Evolutionary conservation across 2,888 invertebrate species (phyloP), one percentile per base, ranked within the genome.

Genomic region (Mesorhabditis sp.): DNA sequence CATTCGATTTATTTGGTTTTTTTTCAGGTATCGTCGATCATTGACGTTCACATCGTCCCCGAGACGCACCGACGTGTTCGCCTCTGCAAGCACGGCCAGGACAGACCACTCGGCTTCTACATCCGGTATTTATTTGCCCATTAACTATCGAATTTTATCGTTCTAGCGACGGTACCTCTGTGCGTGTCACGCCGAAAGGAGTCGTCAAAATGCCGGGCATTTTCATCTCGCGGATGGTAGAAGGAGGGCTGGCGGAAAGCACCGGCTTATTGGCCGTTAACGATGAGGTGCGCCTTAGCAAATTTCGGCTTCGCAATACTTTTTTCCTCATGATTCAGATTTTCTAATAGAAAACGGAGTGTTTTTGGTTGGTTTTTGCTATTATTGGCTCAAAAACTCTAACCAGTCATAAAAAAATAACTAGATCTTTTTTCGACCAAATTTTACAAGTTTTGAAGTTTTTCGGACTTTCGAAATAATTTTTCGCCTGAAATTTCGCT

Each of bases 41-140:
- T 99, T 86, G 98, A 99, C 88, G 97, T 98, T 70, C 96, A 98
- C 85, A 93, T 97, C 86, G 93, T 99, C 44, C 98, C 98, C 28
- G 97, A 97, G 87, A 95, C 96, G 28, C 96, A 95, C 87, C 90
- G 98, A 70, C 90, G 95, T 77, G 95, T 96, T 13, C 91, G 94
- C 77, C 88, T 96, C 68, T 90, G 98, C 72, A 98, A 98, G 86
- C 97, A 97, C 87, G 97, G 97, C 62, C 94, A 94, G 2, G 96
- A 80, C 85, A 92, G 95, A 86, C 98, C 98, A 0, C 89, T 98
- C 72, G 98, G 98, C 77, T 98, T 99, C 89, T 96, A 95, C 87
- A 96, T 96, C 85, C 90, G 92, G 87, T 92, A 90, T 86, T 90
- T 28, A n/a, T 45, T 65, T 15, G 43, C 2, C 4, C 15, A 7